Conservation (phyloP, 2,797 vertebrate species). For the Petrocephalus schoutedeni region DNA sequence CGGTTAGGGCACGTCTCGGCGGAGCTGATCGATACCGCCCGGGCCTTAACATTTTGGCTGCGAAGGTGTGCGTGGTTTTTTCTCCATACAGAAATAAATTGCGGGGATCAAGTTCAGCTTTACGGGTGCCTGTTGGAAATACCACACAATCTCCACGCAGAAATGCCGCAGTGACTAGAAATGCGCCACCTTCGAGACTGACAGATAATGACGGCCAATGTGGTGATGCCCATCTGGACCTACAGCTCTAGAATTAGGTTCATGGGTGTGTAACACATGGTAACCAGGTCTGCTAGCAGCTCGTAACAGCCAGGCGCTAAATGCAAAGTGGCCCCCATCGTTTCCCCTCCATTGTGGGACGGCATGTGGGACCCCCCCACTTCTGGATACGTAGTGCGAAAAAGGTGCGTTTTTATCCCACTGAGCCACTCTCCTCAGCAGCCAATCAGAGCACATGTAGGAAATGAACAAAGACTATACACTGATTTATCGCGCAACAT, state of each 20-base stretch:
- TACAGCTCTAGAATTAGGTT: neutral
- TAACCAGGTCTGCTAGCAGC: neutral
- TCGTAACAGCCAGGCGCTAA: neutral
- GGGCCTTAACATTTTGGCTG: neutral
- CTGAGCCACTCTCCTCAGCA: slow-evolving; percentile 26
- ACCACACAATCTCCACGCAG: neutral
- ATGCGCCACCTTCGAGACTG: neutral
- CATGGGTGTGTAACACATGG: neutral
- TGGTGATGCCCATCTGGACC: neutral
- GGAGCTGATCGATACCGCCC: neutral
- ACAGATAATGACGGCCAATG: neutral
- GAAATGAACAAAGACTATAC: slow-evolving; percentile 16
- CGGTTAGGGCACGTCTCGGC: neutral
- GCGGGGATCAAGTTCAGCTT: neutral
- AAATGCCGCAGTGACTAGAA: neutral
- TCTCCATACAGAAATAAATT: neutral
- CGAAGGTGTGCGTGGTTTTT: neutral
- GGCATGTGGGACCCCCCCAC: neutral
- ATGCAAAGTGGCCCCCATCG: too few relatives aligned
- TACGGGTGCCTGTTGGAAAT: neutral
- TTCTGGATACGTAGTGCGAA: slow-evolving; percentile 42
- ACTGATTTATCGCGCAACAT: slow-evolving; percentile 20
- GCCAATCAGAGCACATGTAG: neutral
- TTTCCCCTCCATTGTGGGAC: neutral
- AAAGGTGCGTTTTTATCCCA: slow-evolving; percentile 33